Percentiles rank a stretch among this genome's conserved stretches.
Conservation (phyloP, 1,140 invertebrate genomes). For the Temnothorax curvispinosus region DNA sequence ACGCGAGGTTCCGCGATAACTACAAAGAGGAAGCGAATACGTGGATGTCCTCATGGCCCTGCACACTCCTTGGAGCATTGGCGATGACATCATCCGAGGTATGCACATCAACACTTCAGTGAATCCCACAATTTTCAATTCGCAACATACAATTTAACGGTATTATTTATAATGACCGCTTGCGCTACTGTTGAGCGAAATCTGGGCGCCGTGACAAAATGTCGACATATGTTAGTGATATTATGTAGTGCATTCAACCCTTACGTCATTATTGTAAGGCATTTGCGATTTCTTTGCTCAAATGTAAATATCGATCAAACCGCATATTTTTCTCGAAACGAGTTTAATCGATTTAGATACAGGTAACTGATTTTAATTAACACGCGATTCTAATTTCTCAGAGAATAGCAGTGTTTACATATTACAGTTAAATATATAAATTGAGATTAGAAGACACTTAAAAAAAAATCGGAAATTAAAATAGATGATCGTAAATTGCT, state of each 20-base stretch:
- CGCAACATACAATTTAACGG: slow-evolving; percentile 46
- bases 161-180: slow-evolving; percentile 31
- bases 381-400: neutral
- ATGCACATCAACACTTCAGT: slow-evolving; percentile 50
- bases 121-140: slow-evolving; percentile 46
- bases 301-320: neutral
- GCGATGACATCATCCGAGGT: slow-evolving; percentile 91
- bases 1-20: slow-evolving; percentile 88
- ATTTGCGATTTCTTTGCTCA: neutral
- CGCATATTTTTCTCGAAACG: neutral
- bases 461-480: slow-evolving; percentile 14
- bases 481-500: slow-evolving; percentile 40
- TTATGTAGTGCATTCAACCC: neutral
- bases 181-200: neutral
- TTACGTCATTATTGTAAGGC: neutral
- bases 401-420: neutral
- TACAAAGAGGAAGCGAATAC: slow-evolving; percentile 88
- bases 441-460: neutral
- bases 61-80: slow-evolving; percentile 88
- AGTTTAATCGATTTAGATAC: neutral
- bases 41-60: slow-evolving; percentile 91
- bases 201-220: neutral
- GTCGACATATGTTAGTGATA: neutral
- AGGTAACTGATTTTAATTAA: neutral
- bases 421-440: neutral